These are phyloP conservation scores for Liopterus haemorrhoidalis DNA, from an alignment of 2,888 invertebrate species.

Conservation along the genomic window DNA sequence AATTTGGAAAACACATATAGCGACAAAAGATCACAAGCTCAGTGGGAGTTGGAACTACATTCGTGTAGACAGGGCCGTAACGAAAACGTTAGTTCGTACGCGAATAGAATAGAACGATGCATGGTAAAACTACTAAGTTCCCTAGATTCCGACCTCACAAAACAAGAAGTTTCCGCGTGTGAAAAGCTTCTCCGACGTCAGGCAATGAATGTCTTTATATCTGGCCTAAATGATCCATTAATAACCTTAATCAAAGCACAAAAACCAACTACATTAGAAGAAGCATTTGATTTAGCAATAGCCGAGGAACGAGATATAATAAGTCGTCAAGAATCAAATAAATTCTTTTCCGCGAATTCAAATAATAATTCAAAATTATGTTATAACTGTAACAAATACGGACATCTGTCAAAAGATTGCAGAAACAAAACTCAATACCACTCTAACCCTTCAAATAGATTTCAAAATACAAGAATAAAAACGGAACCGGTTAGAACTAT, in stretches of 20 bases:
- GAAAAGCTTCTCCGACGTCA: slow-evolving; percentile 23
- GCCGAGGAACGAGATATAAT: slow-evolving; percentile 25
- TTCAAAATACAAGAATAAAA: slow-evolving; percentile 1
- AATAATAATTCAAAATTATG: slow-evolving; percentile 13
- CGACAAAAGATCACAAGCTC: slow-evolving; percentile 22
- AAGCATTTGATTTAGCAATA: slow-evolving; percentile 25
- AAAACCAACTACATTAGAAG: slow-evolving; percentile 21
- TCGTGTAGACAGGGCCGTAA: slow-evolving; percentile 23
- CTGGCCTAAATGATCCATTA: slow-evolving; percentile 23
- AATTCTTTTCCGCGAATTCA: slow-evolving; percentile 20
- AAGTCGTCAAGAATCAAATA: slow-evolving; percentile 24
- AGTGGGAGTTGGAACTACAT: slow-evolving; percentile 28
- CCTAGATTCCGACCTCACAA: slow-evolving; percentile 11
- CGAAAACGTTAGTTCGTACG: slow-evolving; percentile 23
- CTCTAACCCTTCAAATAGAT: background rate
- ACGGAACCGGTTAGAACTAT: slow-evolving; percentile 2
- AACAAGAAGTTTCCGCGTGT: slow-evolving; percentile 9
- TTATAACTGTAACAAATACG: slow-evolving; percentile 13
- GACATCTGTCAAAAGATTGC: slow-evolving; percentile 9
- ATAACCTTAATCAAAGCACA: slow-evolving; percentile 25
- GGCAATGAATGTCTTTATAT: slow-evolving; percentile 24
- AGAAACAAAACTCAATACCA: background rate
- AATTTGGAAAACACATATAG: slow-evolving; percentile 23
- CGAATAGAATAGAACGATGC: slow-evolving; percentile 22
- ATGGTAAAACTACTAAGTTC: slow-evolving; percentile 22